A percentile compares a stretch with the other conserved stretches of the same genome.
phyloP scores from a whole-genome alignment of 2,888 invertebrate genomes.

The Hedychridium roseum region DNA sequence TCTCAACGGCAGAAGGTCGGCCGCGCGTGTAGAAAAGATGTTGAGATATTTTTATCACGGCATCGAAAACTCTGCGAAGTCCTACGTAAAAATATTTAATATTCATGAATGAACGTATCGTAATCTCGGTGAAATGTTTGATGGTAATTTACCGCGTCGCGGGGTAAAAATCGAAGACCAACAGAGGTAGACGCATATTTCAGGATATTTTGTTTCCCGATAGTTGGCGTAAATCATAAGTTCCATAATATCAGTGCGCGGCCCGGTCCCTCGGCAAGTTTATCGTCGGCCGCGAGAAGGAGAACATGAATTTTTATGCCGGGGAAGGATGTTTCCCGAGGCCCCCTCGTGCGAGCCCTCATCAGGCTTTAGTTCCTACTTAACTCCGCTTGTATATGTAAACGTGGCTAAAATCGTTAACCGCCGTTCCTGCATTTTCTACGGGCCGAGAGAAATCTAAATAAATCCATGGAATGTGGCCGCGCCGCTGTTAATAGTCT shows the following conservation, averaged over 20 bases:
- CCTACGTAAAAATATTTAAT: too few relatives aligned
- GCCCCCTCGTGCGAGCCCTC: slow-evolving; percentile 46
- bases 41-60: too few relatives aligned
- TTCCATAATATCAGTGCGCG: slow-evolving; percentile 34
- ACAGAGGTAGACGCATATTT: too few relatives aligned
- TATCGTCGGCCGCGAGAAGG: slow-evolving; percentile 30
- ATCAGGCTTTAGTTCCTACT: slow-evolving; percentile 45
- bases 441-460: slow-evolving; percentile 31
- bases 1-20: too few relatives aligned
- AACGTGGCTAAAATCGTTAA: slow-evolving; percentile 42
- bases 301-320: slow-evolving; percentile 35
- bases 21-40: too few relatives aligned
- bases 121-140: too few relatives aligned
- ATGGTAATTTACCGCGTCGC: too few relatives aligned
- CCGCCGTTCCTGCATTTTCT: slow-evolving; percentile 36
- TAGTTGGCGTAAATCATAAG: slow-evolving; percentile 35
- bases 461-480: slow-evolving; percentile 35
- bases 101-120: too few relatives aligned
- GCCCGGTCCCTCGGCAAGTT: slow-evolving; percentile 24
- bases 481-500: slow-evolving; percentile 39
- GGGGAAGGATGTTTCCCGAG: slow-evolving; percentile 14
- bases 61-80: too few relatives aligned
- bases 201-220: slow-evolving; percentile 5
- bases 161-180: too few relatives aligned
- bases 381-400: slow-evolving; percentile 45